Evolutionary conservation across 2,797 vertebrate genomes (phyloP).

Genomic region (Onychomys leucogaster): DNA sequence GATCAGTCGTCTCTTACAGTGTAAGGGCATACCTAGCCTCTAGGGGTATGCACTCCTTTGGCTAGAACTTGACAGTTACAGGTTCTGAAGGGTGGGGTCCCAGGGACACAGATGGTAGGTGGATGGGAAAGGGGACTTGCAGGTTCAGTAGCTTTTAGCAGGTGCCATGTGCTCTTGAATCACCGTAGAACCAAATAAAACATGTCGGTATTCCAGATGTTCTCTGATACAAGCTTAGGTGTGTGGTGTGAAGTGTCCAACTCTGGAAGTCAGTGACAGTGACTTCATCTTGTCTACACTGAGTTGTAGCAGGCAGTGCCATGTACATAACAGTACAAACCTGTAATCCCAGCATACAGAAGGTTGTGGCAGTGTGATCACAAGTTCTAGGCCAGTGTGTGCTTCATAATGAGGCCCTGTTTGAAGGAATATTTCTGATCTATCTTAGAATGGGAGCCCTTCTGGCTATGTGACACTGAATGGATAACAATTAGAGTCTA

Average conservation of each 20-base stretch:
- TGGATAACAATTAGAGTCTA: neutral
- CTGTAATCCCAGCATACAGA: neutral
- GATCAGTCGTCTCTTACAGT: neutral
- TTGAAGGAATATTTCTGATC: neutral
- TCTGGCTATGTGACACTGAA: neutral
- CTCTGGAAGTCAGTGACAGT: neutral
- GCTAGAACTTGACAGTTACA: neutral
- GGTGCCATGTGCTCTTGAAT: neutral
- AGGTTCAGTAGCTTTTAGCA: neutral
- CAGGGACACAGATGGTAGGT: neutral
- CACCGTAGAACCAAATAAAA: neutral
- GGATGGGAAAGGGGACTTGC: neutral
- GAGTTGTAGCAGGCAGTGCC: neutral
- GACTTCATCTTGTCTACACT: slow-evolving; percentile 16
- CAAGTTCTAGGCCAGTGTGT: neutral
- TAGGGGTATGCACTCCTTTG: neutral
- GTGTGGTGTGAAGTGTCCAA: neutral
- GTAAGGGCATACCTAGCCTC: neutral
- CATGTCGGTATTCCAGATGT: neutral
- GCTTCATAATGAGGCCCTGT: neutral
- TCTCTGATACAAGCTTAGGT: neutral
- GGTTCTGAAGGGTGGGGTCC: slow-evolving; percentile 2
- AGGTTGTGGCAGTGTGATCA: neutral
- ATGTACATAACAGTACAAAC: neutral
- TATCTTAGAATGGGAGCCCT: neutral